Evolutionary conservation across 1,140 invertebrate genomes (phyloP).

Genomic region (Ooceraea biroi): DNA sequence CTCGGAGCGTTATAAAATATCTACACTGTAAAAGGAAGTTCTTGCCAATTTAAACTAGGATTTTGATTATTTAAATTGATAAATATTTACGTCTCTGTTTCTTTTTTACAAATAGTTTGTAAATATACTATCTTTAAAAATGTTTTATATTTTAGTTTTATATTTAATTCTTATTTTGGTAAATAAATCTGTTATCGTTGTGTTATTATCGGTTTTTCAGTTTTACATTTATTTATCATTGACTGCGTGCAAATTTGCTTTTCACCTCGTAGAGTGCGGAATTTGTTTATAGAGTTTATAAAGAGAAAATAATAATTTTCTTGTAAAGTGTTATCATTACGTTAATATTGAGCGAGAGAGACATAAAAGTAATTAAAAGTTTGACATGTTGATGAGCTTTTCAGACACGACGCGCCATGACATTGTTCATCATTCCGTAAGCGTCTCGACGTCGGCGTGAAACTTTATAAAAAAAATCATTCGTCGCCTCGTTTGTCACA

Average conservation of each 20-base stretch:
- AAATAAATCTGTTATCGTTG: conserved; percentile 13
- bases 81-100: too few relatives aligned
- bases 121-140: too few relatives aligned
- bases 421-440: conserved; percentile 38
- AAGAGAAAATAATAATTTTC: conserved; percentile 21
- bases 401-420: conserved; percentile 35
- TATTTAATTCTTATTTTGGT: background rate
- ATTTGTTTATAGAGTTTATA: background rate
- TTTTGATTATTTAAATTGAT: too few relatives aligned
- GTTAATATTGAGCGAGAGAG: background rate
- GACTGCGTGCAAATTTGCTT: background rate
- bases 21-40: too few relatives aligned
- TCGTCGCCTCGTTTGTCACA: conserved; percentile 21
- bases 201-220: background rate
- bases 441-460: conserved; percentile 20
- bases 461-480: conserved; percentile 50
- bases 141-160: too few relatives aligned
- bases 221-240: background rate
- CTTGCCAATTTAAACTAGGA: too few relatives aligned
- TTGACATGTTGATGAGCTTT: conserved; percentile 47
- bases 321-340: background rate
- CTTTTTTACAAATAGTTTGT: too few relatives aligned
- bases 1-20: too few relatives aligned
- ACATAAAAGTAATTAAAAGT: conserved; percentile 57
- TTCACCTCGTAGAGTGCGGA: background rate